phyloP scores from a whole-genome alignment of 2,797 vertebrate species.

The Sebastes matsubarae region DNA sequence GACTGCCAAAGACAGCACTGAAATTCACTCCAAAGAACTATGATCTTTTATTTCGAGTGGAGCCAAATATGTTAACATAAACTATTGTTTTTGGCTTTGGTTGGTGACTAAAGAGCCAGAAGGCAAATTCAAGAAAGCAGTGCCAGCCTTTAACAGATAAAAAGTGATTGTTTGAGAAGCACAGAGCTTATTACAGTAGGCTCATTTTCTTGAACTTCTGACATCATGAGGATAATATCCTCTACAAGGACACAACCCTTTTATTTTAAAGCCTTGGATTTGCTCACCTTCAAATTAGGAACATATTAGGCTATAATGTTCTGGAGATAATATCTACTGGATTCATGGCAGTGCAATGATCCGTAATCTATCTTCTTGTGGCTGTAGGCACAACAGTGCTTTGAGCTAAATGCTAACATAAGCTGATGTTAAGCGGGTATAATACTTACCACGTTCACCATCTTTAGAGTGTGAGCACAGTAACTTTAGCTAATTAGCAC shows the following conservation, averaged over 20 bases:
- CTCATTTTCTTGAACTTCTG: not conserved
- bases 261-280: not conserved
- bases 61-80: slow-evolving; percentile 50
- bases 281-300: slow-evolving; percentile 11
- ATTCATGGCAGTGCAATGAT: not conserved
- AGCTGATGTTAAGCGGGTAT: not conserved
- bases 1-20: slow-evolving; percentile 35
- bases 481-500: not conserved
- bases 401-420: not conserved
- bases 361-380: not conserved
- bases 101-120: slow-evolving; percentile 16
- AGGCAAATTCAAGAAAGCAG: slow-evolving; percentile 28
- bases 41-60: slow-evolving; percentile 20
- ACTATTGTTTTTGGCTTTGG: slow-evolving; percentile 37
- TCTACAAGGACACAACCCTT: not conserved
- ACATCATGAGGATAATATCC: not conserved
- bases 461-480: not conserved
- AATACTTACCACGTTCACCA: not conserved
- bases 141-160: not conserved
- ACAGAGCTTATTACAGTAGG: not conserved
- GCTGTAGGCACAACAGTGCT: not conserved
- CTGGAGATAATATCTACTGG: not conserved
- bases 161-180: slow-evolving; percentile 12
- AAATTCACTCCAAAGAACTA: slow-evolving; percentile 16
- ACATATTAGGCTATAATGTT: not conserved